These are phyloP conservation scores for Bursaphelenchus mucronatus DNA, from an alignment of 1,140 invertebrate genomes.

Conservation along the genomic window DNA sequence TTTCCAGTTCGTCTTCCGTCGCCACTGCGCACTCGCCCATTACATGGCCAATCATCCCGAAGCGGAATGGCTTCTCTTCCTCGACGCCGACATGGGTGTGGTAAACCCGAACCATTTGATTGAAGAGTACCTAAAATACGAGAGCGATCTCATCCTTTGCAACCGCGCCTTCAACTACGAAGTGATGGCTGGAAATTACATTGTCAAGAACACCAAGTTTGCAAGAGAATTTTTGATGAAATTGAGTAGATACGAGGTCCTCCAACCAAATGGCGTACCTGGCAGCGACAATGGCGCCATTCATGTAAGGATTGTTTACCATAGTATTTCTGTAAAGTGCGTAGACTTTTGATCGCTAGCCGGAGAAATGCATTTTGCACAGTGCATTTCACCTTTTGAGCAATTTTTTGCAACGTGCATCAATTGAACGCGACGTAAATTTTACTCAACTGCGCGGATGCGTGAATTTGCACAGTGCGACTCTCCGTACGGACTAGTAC, in stretches of 20 bases:
- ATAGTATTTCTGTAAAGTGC: too few species aligned
- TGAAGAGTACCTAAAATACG: constrained; percentile 30
- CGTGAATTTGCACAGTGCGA: too few species aligned
- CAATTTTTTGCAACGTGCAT: too few species aligned
- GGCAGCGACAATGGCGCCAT: not conserved
- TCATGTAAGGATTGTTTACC: too few species aligned
- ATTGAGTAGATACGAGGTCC: not conserved
- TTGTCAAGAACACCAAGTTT: constrained; percentile 17
- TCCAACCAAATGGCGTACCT: not conserved
- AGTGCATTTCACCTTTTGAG: too few species aligned
- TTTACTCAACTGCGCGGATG: too few species aligned
- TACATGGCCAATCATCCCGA: constrained; percentile 15
- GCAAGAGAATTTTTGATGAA: not conserved
- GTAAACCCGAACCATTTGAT: constrained; percentile 45
- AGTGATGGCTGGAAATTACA: constrained; percentile 38
- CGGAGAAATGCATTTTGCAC: too few species aligned
- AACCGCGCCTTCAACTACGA: constrained; percentile 40
- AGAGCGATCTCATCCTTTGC: constrained; percentile 35
- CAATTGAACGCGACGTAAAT: too few species aligned
- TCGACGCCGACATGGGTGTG: constrained; percentile 41
- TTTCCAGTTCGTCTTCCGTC: constrained; percentile 44
- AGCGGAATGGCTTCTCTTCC: constrained; percentile 34
- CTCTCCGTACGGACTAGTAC: too few species aligned
- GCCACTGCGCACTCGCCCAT: constrained; percentile 39
- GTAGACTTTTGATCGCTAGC: too few species aligned